Conservation (phyloP, 1,140 invertebrate genomes). For the Adoxophyes honmai region DNA sequence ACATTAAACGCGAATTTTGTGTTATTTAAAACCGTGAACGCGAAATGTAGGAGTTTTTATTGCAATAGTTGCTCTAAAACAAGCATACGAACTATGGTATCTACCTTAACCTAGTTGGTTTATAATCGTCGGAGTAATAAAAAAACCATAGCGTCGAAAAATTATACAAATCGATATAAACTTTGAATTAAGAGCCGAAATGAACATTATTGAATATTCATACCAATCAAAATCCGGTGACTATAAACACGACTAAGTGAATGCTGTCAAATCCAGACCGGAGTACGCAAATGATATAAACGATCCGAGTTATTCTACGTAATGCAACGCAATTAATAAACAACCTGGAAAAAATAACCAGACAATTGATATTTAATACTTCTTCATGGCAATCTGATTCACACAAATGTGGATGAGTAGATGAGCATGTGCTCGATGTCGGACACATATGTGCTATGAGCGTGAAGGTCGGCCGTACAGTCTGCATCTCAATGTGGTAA, state of each 20-base stretch:
- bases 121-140: background rate
- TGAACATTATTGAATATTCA: too few relatives aligned
- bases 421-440: background rate
- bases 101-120: background rate
- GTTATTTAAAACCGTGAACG: slow-evolving; percentile 32
- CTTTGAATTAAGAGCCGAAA: too few relatives aligned
- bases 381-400: slow-evolving; percentile 14
- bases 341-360: too few relatives aligned
- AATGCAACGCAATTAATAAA: too few relatives aligned
- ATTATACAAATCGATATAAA: too few relatives aligned
- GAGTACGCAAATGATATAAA: too few relatives aligned
- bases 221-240: too few relatives aligned
- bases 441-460: slow-evolving; percentile 6
- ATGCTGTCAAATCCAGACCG: too few relatives aligned
- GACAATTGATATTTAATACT: slow-evolving; percentile 2
- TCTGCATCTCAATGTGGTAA: slow-evolving; percentile 12
- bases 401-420: background rate
- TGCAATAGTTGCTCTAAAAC: slow-evolving; percentile 16
- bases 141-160: background rate
- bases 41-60: slow-evolving; percentile 32
- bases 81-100: background rate
- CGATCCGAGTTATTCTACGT: too few relatives aligned
- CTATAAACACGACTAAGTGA: too few relatives aligned
- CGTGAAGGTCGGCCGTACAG: slow-evolving; percentile 10
- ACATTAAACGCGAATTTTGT: slow-evolving; percentile 38